phyloP scores from a whole-genome alignment of 2,888 invertebrate species.

The Leptarthrus brevirostris region DNA sequence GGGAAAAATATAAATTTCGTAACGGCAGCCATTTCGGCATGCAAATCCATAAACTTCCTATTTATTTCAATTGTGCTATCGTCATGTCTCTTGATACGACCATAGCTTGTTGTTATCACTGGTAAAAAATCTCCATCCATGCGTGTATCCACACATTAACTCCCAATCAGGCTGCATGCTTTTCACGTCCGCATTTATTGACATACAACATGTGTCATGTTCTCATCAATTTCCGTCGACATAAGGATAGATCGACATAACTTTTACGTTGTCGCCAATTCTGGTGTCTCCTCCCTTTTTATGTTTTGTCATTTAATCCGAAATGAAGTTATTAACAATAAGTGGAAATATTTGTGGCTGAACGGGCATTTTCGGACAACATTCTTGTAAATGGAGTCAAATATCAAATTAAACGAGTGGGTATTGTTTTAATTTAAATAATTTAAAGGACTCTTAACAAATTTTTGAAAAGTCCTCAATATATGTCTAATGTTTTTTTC shows the following conservation, averaged over 20 bases:
- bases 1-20: conserved; percentile 17
- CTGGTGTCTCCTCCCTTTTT: conserved; percentile 40
- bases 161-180: conserved; percentile 22
- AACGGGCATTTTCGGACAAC: neutral
- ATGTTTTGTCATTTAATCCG: conserved; percentile 27
- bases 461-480: too few relatives aligned
- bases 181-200: conserved; percentile 43
- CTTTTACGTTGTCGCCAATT: conserved; percentile 42
- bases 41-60: conserved; percentile 31
- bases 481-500: too few relatives aligned
- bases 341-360: neutral
- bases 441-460: too few relatives aligned
- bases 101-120: conserved; percentile 1
- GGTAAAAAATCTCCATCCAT: conserved; percentile 18
- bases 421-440: too few relatives aligned
- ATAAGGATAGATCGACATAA: conserved; percentile 25
- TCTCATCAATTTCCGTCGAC: conserved; percentile 35
- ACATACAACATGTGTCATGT: conserved; percentile 39
- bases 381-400: neutral
- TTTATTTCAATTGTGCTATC: conserved; percentile 33
- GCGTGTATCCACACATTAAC: conserved; percentile 37
- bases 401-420: too few relatives aligned
- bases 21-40: conserved; percentile 6
- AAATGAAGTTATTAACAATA: conserved; percentile 27
- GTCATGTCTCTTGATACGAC: conserved; percentile 8